phyloP scores from a whole-genome alignment of 2,888 invertebrate genomes.

The Eledone cirrhosa region DNA sequence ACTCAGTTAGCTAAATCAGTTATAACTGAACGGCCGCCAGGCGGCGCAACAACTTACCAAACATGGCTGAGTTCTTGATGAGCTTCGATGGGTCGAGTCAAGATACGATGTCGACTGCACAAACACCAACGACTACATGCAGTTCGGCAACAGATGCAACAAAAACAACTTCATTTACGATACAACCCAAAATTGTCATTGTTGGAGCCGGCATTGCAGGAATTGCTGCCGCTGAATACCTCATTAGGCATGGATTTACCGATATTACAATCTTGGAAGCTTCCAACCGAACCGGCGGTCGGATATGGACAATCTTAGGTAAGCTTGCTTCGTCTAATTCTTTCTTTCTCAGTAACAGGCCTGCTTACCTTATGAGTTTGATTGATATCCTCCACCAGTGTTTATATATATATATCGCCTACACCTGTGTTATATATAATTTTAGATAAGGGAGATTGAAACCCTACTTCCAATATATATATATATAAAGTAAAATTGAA shows the following conservation, averaged over 20 bases:
- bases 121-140: too few species aligned
- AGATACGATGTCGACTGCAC: too few species aligned
- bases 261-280: slow-evolving; percentile 64
- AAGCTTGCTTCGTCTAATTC: not conserved
- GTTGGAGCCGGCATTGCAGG: slow-evolving; percentile 65
- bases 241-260: slow-evolving; percentile 56
- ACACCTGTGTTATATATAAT: too few species aligned
- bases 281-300: slow-evolving; percentile 61
- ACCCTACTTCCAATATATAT: too few species aligned
- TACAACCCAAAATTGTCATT: slow-evolving; percentile 57
- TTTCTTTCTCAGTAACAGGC: too few species aligned
- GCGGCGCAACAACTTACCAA: not conserved
- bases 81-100: too few species aligned
- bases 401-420: too few species aligned
- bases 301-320: slow-evolving; percentile 59
- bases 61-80: not conserved
- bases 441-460: too few species aligned
- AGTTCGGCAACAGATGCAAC: not conserved
- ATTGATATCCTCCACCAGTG: too few species aligned
- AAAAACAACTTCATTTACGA: not conserved
- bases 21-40: not conserved
- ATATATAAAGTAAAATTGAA: too few species aligned
- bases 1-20: too few species aligned
- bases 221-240: slow-evolving; percentile 58
- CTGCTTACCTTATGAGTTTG: too few species aligned